Base-by-base conservation (phyloP, 2,797 vertebrate genomes). In the Lepilemur ruficaudatus region DNA sequence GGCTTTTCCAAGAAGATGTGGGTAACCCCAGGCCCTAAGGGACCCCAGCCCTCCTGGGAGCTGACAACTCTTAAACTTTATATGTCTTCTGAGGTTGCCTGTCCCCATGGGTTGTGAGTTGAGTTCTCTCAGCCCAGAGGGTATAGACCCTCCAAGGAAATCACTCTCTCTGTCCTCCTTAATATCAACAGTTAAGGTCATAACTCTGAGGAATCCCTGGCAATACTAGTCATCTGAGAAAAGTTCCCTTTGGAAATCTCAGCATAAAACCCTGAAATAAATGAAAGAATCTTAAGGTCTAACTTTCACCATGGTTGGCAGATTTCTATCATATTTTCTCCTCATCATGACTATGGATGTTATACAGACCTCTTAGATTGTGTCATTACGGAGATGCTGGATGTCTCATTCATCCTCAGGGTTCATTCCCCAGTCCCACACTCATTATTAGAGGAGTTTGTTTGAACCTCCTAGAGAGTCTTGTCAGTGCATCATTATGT, bases 131-230 rank as follows among this genome's bases (percentile, higher is more conserved):
- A 72, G 41, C 63, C 92, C 3, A 55, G 46, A 82, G 35, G 12
- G 22, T 86, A 28, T 1, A 87, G 7, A 50, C 2, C 72, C n/a
- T 79, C 20, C 75, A 92, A 91, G 63, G 41, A 76, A 91, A 92
- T 89, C 69, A 92, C 11, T 5, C 1, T 75, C 9, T 87, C 4
- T 55, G 20, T 55, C 18, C 82, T 91, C n/a, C 8, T 38, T 93
- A 59, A 76, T 50, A 38, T 87, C 88, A 94, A 79, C 75, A 89
- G 38, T 79, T 85, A 69, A 84, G 76, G 41, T 85, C 63, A 86
- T 55, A 79, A 67, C 14, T 91, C 13, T 78, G 41, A 92, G 63
- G 93, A 61, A 63, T 55, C 2, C 69, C 88, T 85, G n/a, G 20
- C 6, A 48, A 93, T 52, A 46, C 8, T 23, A 81, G 38, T 75